Evolutionary conservation across 2,113 vertebrate species (phyloP), one percentile per base, ranked within the genome.

Genomic region (Pseudolaguvia tuberculata): DNA sequence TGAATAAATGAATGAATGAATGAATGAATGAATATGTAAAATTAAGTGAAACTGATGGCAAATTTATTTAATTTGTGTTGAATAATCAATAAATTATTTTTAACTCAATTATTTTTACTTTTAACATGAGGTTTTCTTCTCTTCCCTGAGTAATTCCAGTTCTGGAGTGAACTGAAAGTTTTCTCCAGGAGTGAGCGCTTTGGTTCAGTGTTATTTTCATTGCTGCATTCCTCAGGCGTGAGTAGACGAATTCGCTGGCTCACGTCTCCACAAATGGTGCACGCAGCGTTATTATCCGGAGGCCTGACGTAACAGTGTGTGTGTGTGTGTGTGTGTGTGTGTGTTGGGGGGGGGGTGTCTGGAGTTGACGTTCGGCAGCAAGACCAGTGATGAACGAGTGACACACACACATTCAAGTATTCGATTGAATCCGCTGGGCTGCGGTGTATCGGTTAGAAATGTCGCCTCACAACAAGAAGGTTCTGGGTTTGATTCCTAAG

Each of bases 181-280:
- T 7, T 14, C 31, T 48, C 23, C 29, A 53, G 29, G 35, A 47
- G 65, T 42, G 48, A n/a, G 31, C 0, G 8, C 53, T 71, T n/a
- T 45, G n/a, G 8, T 20, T 42, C 42, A 57, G 23, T 42, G 21
- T 45, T 67, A 42, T 70, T 59, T 59, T 48, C 39, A n/a, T 21
- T 27, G 55, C 59, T 45, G 50, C 72, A 66, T 75, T 75, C 72
- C 61, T 31, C 10, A 8, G 31, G 23, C 5, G 31, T 57, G 69
- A 55, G 69, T 45, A 20, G 53, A 57, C 20, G 39, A 13, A 53
- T 52, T n/a, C 25, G 4, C 59, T 65, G 59, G 72, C 59, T 55
- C 10, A 5, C 59, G 10, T 35, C 72, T 53, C 61, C 4, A 53
- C 59, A n/a, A 48, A 23, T 31, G n/a, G 21, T 42, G 39, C 39